Conservation (phyloP, 2,113 vertebrate species). For the Cromileptes altivelis region DNA sequence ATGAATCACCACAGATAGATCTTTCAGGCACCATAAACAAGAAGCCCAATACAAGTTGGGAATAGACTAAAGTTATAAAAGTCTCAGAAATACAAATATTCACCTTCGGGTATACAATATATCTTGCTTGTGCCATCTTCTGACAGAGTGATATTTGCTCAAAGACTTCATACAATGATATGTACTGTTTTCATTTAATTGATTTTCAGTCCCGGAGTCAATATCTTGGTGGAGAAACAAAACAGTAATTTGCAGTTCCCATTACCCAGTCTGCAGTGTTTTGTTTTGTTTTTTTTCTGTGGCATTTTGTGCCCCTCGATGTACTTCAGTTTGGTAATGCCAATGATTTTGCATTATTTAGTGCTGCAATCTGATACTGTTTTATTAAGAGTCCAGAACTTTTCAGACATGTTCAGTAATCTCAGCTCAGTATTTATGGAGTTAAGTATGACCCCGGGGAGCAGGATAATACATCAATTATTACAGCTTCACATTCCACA, state of each 20-base stretch:
- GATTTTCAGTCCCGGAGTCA: conserved; percentile 57
- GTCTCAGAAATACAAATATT: conserved; percentile 78
- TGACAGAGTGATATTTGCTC: conserved; percentile 61
- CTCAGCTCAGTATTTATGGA: conserved; percentile 1
- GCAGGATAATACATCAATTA: not conserved
- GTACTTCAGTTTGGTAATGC: conserved; percentile 25
- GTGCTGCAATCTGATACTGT: conserved; percentile 7
- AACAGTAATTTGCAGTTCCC: conserved; percentile 59
- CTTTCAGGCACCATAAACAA: conserved; percentile 75
- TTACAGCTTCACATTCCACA: not conserved
- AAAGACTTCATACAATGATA: conserved; percentile 58
- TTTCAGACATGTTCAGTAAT: not conserved
- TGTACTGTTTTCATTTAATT: conserved; percentile 66
- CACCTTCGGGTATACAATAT: conserved; percentile 65
- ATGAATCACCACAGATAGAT: conserved; percentile 78
- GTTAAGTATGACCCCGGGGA: not conserved
- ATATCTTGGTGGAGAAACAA: conserved; percentile 58
- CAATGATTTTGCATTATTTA: conserved; percentile 43
- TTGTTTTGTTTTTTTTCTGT: conserved; percentile 13
- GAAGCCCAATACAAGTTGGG: conserved; percentile 64
- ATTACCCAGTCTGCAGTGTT: conserved; percentile 40
- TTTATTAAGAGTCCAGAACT: conserved; percentile 21
- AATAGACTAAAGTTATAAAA: conserved; percentile 72
- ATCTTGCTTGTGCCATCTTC: conserved; percentile 54
- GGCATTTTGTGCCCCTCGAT: conserved; percentile 25